Evolutionary conservation across 2,888 invertebrate genomes (phyloP).

Genomic region (Chesias legatella): DNA sequence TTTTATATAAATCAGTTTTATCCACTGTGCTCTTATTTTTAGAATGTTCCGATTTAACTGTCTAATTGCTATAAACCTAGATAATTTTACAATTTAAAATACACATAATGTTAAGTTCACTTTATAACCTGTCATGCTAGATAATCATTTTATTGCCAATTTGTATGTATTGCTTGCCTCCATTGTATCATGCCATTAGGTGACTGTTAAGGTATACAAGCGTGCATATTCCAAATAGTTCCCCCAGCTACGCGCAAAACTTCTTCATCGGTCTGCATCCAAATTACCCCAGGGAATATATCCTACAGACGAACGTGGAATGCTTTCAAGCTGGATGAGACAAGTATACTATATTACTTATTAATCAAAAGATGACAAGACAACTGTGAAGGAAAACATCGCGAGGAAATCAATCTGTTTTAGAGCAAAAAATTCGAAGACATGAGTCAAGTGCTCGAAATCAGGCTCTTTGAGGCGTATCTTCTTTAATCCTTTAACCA

Average conservation of each 20-base stretch:
- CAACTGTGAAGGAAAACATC: not conserved
- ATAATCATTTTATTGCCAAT: not conserved
- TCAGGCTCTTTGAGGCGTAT: too few relatives aligned
- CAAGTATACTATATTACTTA: not conserved
- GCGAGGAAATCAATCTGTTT: too few relatives aligned
- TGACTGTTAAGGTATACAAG: constrained; percentile 61
- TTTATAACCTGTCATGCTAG: not conserved
- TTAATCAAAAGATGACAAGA: not conserved
- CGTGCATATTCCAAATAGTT: constrained; percentile 58
- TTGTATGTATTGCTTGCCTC: not conserved
- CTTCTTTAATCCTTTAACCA: too few relatives aligned
- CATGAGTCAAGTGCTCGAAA: too few relatives aligned
- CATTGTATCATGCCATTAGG: constrained; percentile 43
- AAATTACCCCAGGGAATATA: constrained; percentile 66
- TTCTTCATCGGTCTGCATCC: constrained; percentile 63
- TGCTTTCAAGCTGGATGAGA: constrained; percentile 28
- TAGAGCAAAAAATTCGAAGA: too few relatives aligned
- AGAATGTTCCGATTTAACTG: too few relatives aligned
- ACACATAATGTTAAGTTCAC: constrained; percentile 1
- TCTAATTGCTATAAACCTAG: too few relatives aligned
- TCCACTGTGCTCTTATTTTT: too few relatives aligned
- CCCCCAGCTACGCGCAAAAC: constrained; percentile 63
- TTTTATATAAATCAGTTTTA: too few relatives aligned
- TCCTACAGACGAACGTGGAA: constrained; percentile 20
- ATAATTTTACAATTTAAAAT: too few relatives aligned